Evolutionary conservation across 2,113 vertebrate species (phyloP).

Genomic region (Fukomys damarensis): DNA sequence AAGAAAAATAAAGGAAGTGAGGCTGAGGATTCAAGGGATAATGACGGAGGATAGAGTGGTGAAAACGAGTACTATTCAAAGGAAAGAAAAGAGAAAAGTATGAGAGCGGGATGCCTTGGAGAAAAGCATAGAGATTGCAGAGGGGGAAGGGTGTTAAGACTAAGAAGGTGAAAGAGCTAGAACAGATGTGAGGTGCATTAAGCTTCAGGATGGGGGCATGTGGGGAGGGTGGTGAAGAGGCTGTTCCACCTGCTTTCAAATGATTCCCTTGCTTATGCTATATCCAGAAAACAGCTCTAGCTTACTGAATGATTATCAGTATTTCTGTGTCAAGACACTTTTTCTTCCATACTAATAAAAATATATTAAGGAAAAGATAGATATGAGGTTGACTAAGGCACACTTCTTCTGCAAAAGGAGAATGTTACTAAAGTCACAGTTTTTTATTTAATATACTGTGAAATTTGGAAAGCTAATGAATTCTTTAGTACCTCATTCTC

Average conservation of each 20-base stretch:
- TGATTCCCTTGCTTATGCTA: neutral
- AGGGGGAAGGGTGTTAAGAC: neutral
- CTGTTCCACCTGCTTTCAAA: neutral
- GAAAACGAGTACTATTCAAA: constrained; percentile 48
- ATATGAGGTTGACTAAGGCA: neutral
- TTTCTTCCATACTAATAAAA: neutral
- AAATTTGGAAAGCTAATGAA: neutral
- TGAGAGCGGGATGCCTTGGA: constrained; percentile 19
- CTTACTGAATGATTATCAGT: neutral
- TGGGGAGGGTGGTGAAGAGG: neutral
- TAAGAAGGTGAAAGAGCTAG: constrained; percentile 22
- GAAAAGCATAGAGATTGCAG: neutral
- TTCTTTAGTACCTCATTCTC: neutral
- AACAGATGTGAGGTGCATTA: constrained; percentile 46
- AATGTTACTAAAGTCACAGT: neutral
- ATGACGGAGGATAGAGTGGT: neutral
- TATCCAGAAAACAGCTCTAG: neutral
- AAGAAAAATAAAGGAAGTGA: constrained; percentile 30
- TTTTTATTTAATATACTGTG: neutral
- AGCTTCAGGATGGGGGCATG: neutral
- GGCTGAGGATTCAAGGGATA: neutral
- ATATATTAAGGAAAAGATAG: neutral
- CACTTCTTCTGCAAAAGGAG: neutral
- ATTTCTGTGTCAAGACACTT: neutral
- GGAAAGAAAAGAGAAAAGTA: constrained; percentile 38